A percentile compares a stretch with the other conserved stretches of the same genome.
Conservation (phyloP, 2,888 invertebrate genomes). For the Pyralis farinalis region DNA sequence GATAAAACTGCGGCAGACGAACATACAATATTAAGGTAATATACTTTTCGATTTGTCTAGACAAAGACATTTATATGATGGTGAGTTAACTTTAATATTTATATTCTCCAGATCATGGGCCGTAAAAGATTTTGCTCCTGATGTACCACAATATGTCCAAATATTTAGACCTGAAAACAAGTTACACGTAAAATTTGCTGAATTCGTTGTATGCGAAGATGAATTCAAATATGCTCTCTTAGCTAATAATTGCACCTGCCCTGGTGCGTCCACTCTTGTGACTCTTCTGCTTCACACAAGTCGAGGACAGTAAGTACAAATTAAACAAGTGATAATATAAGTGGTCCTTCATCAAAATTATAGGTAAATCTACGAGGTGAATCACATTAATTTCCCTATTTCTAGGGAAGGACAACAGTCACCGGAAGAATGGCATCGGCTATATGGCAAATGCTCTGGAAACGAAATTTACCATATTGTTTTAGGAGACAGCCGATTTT, state of each 20-base stretch:
- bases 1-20: slow-evolving; percentile 97
- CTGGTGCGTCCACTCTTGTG: slow-evolving; percentile 97
- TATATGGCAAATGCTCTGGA: slow-evolving; percentile 99
- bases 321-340: too few relatives aligned
- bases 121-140: slow-evolving; percentile 98
- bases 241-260: slow-evolving; percentile 99
- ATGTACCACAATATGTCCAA: slow-evolving; percentile 98
- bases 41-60: too few relatives aligned
- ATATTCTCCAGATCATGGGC: slow-evolving; percentile 91
- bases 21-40: slow-evolving; percentile 86
- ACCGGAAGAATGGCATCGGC: slow-evolving; percentile 98
- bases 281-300: slow-evolving; percentile 98
- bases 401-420: slow-evolving; percentile 95
- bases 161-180: slow-evolving; percentile 99
- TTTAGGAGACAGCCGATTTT: slow-evolving; percentile 96
- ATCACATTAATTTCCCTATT: too few relatives aligned
- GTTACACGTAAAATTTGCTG: slow-evolving; percentile 98
- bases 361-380: too few relatives aligned
- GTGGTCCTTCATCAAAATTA: too few relatives aligned
- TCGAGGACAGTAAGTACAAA: slow-evolving; percentile 94
- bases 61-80: too few relatives aligned
- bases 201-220: slow-evolving; percentile 99
- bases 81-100: too few relatives aligned
- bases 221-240: slow-evolving; percentile 99
- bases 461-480: slow-evolving; percentile 99